Base-by-base conservation (phyloP, 2,888 invertebrate genomes). In the Tricholauxania praeusta region DNA sequence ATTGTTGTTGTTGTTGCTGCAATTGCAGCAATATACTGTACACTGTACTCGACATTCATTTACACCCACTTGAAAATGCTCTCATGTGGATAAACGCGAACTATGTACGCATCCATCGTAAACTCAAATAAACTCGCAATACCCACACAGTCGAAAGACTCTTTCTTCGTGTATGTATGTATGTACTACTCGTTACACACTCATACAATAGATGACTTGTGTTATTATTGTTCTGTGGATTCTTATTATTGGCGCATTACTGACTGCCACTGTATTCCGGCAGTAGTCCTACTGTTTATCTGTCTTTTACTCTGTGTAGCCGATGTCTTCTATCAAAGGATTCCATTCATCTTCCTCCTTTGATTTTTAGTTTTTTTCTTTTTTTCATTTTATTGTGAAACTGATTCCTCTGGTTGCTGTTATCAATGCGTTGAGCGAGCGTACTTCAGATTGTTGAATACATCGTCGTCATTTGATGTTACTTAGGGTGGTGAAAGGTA, bases 321-420 rank as follows among this genome's bases (percentile, higher is more conserved):
- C 39, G 49, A 15, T 52, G 55, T 49, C 49, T 64, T 64, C 28
- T 64, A 64, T 64, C 55, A 70, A 70, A 70, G 70, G 63, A 70
- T 63, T 70, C 39, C 70, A 63, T 70, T 70, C 62, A 70, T 69
- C 52, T 51, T 63, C 48, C 47, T 62, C 52, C 53, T 52, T 70
- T 47, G 63, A 63, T 22, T 15, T 22, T 22, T 3, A 32, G 28
- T 32, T 39, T 39, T 39, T 39, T 39, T 39, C 8, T 39, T 10
- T 39, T 10, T 2, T 39, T 39, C 39, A 4, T 39, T 39, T 39
- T 39, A 39, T 28, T 28, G 28, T 39, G 10, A 39, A 39, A 39
- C 39, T 10, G 39, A 39, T 39, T 39, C 39, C 39, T 39, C 39
- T 39, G 8, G 39, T 39, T 39, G 39, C 39, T 39, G 39, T 39